phyloP scores from a whole-genome alignment of 2,113 vertebrate genomes.

The Phaetusa simplex region DNA sequence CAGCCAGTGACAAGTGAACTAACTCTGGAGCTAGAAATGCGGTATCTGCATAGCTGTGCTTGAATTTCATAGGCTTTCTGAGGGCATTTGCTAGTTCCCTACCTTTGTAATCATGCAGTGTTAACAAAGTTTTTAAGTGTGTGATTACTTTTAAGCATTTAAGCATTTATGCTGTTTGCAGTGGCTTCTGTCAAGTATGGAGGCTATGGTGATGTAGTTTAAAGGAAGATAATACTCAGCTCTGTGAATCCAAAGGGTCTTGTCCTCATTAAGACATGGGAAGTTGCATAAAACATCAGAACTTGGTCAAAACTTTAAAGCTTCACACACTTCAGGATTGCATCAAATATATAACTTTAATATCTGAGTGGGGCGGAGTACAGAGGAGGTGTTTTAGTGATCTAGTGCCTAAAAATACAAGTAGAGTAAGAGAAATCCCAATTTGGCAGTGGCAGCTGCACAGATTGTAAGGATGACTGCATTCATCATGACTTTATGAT shows the following conservation, averaged over 20 bases:
- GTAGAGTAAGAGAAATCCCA: conserved; percentile 24
- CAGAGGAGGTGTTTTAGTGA: conserved; percentile 37
- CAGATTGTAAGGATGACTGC: neutral
- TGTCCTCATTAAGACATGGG: neutral
- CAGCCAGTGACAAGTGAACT: neutral
- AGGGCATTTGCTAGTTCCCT: neutral
- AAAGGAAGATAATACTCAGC: neutral
- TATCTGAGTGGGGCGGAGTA: neutral
- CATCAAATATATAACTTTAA: neutral
- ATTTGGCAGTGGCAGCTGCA: conserved; percentile 16
- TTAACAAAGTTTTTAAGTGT: neutral
- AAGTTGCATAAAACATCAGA: neutral
- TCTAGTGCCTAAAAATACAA: conserved; percentile 41
- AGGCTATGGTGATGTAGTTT: neutral
- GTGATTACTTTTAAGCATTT: neutral
- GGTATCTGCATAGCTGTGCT: neutral
- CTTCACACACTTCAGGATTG: neutral
- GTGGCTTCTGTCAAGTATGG: neutral
- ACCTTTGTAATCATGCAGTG: neutral
- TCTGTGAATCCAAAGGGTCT: neutral
- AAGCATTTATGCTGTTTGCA: neutral
- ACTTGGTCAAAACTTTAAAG: neutral
- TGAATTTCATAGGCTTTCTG: neutral
- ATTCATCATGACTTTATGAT: conserved; percentile 25
- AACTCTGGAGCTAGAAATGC: neutral